phyloP scores from a whole-genome alignment of 1,140 invertebrate genomes.

The Anadara kagoshimensis region DNA sequence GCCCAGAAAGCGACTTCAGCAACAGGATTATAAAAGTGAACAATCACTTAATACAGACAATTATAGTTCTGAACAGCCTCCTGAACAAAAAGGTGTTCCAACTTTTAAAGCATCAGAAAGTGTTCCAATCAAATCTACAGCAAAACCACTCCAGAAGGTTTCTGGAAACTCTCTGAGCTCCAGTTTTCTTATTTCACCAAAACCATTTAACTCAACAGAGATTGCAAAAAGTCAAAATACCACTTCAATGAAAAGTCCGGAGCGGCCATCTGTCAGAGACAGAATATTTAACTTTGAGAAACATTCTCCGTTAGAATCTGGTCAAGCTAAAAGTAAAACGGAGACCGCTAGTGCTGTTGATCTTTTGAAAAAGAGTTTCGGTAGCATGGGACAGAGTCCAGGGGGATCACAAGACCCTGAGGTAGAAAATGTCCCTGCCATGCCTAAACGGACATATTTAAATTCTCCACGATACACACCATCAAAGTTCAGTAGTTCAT shows the following conservation, averaged over 20 bases:
- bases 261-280: slow-evolving; percentile 41
- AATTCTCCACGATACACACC: too few species aligned
- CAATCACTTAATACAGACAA: slow-evolving; percentile 5
- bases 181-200: slow-evolving; percentile 31
- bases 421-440: not conserved
- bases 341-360: not conserved
- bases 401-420: not conserved
- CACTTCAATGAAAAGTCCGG: slow-evolving; percentile 3
- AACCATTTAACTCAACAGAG: slow-evolving; percentile 25
- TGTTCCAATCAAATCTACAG: slow-evolving; percentile 1
- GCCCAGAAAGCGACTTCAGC: slow-evolving; percentile 43
- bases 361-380: slow-evolving; percentile 1
- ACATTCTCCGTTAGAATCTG: not conserved
- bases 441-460: too few species aligned
- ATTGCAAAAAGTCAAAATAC: not conserved
- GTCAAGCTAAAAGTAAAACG: not conserved
- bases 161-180: slow-evolving; percentile 27
- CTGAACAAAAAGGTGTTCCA: slow-evolving; percentile 19
- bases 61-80: not conserved
- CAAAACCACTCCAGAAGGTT: slow-evolving; percentile 20
- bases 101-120: slow-evolving; percentile 15
- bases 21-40: slow-evolving; percentile 34
- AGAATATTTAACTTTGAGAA: slow-evolving; percentile 41
- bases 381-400: not conserved
- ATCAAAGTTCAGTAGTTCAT: too few species aligned